phyloP scores from a whole-genome alignment of 2,888 invertebrate species.

The Pteria penguin region DNA sequence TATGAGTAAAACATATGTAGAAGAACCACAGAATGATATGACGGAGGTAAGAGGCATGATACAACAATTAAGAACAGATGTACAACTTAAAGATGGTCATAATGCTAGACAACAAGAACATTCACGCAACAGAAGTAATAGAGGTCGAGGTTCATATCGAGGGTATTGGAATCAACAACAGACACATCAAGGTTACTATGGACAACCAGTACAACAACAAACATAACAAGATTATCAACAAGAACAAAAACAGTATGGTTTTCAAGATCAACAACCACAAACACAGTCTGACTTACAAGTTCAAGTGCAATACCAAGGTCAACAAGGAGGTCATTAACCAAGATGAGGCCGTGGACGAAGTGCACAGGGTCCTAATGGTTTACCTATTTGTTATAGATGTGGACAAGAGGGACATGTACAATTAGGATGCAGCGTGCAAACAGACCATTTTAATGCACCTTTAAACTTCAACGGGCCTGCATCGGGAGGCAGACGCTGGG shows the following conservation, averaged over 20 bases:
- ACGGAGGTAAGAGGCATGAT: background rate
- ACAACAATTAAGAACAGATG: background rate
- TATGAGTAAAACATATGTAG: background rate
- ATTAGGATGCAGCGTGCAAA: background rate
- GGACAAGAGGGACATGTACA: slow-evolving; percentile 13
- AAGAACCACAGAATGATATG: background rate
- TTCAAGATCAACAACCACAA: background rate
- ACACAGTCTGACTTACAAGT: too few relatives aligned
- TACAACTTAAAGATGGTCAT: background rate
- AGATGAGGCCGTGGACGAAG: background rate
- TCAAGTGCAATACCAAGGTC: too few relatives aligned
- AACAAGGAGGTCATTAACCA: background rate
- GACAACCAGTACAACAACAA: background rate
- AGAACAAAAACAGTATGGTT: background rate
- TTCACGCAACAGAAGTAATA: too few relatives aligned
- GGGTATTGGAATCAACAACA: background rate
- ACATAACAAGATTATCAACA: background rate
- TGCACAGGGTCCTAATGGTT: background rate
- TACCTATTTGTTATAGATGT: background rate
- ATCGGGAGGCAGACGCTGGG: background rate
- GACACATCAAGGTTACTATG: background rate
- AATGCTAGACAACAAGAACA: background rate
- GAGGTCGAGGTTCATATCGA: background rate
- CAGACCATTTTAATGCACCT: background rate
- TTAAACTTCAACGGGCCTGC: too few relatives aligned